Evolutionary conservation across 2,797 vertebrate species (phyloP), one percentile per base, ranked within the genome.

Genomic region (Lepus townsendii): DNA sequence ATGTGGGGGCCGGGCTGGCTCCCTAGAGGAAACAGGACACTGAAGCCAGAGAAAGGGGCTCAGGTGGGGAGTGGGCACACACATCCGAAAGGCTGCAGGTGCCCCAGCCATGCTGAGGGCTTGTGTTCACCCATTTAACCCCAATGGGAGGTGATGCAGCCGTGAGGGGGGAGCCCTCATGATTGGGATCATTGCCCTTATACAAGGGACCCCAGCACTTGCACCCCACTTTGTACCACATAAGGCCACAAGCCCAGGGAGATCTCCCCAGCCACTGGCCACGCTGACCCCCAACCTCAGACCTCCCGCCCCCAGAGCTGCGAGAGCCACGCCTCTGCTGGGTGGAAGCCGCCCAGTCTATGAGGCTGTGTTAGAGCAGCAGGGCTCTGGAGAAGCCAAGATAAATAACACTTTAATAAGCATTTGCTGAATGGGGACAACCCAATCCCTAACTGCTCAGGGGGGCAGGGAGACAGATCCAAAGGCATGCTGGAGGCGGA

Each of bases 361-460:
- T 5, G 30, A 65, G 8, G 60, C 47, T 95, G 87, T 32, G 78
- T 83, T 78, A 91, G 7, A 66, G 71, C 83, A 83, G 71, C 91
- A 63, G 69, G 77, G 83, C 78, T 91, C 77, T 17, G 22, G 90
- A 85, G 91, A 90, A 76, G 32, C 47, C 82, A 93, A 84, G 52
- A 80, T 80, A 91, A 92, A 92, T 84, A 89, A 88, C 50, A 69
- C 66, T 96, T 96, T 76, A 93, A 90, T 84, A 95, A 95, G 91
- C 80, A 90, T 35, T 91, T 84, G 72, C 77, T 42, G 87, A 72
- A 82, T 77, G 93, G 89, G 60, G 54, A 88, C 47, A 17, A 54
- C 66, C 50, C 79, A 50, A 27, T 75, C 69, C 92, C 90, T 89
- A 76, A 80, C 69, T 68, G 2, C 80, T 90, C 86, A 47, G 57